Conservation (phyloP, 2,888 invertebrate species). For the Phoenoteleia sp. region DNA sequence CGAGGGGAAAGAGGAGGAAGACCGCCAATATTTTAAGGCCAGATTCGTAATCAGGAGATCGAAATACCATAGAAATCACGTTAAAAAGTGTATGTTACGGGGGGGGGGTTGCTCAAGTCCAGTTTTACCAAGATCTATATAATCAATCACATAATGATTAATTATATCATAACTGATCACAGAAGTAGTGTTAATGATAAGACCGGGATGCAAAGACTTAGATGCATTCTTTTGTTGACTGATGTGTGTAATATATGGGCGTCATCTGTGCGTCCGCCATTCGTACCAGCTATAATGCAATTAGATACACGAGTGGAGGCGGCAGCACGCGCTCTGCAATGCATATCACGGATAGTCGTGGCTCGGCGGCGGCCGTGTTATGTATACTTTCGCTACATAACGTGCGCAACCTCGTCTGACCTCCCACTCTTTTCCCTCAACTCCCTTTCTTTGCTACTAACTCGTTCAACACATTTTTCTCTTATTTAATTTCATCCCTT, state of each 20-base stretch:
- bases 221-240: constrained; percentile 46
- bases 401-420: constrained; percentile 81
- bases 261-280: constrained; percentile 79
- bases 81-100: no score
- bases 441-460: constrained; percentile 72
- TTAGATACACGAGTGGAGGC: constrained; percentile 81
- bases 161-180: no score
- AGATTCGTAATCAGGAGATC: no score
- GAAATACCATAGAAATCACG: no score
- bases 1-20: no score
- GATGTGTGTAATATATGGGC: constrained; percentile 77
- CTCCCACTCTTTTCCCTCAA: constrained; percentile 76
- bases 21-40: no score
- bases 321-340: constrained; percentile 81
- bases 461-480: constrained; percentile 70
- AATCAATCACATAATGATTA: no score
- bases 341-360: constrained; percentile 76
- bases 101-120: no score
- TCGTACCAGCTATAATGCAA: constrained; percentile 79
- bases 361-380: constrained; percentile 70
- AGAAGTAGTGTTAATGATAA: neutral
- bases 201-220: neutral
- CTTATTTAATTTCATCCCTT: neutral
- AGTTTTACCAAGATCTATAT: no score
- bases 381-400: constrained; percentile 80